Percentiles rank a stretch among this genome's conserved stretches.
Evolutionary conservation across 1,140 invertebrate genomes (phyloP).

Genomic region (Drosophila pseudoobscura): DNA sequence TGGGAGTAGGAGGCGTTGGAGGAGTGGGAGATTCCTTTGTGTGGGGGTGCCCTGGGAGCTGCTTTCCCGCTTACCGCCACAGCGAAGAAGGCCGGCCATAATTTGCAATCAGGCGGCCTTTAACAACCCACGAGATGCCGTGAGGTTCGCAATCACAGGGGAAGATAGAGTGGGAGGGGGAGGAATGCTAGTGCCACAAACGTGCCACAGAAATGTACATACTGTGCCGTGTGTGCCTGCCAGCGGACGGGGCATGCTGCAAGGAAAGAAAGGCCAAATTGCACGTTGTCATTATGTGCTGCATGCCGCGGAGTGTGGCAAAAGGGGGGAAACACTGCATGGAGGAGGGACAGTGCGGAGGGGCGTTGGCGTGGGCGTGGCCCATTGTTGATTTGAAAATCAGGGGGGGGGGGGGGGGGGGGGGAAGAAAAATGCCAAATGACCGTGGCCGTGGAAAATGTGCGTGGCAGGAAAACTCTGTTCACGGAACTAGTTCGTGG

Average conservation of each 20-base stretch:
- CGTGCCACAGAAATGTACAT: constrained; percentile 39
- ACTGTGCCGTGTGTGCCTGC: no score
- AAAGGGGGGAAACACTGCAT: constrained; percentile 42
- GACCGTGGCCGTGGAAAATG: background rate
- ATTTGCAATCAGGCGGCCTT: constrained; percentile 54
- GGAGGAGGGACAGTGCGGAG: background rate
- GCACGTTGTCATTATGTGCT: constrained; percentile 38
- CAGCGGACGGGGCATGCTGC: background rate
- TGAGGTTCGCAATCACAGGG: constrained; percentile 30
- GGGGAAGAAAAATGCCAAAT: no score
- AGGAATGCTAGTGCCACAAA: constrained; percentile 36
- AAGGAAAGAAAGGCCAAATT: constrained; percentile 75
- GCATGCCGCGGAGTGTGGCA: constrained; percentile 64
- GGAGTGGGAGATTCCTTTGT: constrained; percentile 7
- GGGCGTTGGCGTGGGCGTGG: constrained; percentile 4
- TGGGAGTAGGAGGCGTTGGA: no score
- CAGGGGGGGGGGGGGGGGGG: constrained; percentile 1
- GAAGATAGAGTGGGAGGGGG: constrained; percentile 17
- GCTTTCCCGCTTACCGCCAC: constrained; percentile 9
- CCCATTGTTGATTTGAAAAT: constrained; percentile 53
- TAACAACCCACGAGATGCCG: constrained; percentile 50
- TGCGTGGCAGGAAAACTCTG: background rate
- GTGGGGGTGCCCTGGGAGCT: background rate
- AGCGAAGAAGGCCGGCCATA: constrained; percentile 25
- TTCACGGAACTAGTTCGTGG: no score